phyloP scores from a whole-genome alignment of 2,888 invertebrate genomes.

The Empis stercorea region DNA sequence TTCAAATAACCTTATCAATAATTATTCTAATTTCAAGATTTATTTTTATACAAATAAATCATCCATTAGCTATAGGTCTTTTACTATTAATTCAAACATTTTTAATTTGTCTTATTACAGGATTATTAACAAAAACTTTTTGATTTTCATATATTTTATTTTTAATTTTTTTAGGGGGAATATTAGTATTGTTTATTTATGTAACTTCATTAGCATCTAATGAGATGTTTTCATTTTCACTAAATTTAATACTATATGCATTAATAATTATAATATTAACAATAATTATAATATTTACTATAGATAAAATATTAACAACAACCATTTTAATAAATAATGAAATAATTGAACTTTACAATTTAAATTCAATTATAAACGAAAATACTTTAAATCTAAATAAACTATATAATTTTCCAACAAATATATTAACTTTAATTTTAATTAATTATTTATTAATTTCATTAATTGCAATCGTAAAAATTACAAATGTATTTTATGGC shows the following conservation, averaged over 20 bases:
- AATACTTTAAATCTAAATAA: conserved; percentile 40
- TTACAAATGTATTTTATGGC: conserved; percentile 43
- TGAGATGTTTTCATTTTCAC: conserved; percentile 41
- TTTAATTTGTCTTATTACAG: conserved; percentile 37
- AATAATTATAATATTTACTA: conserved; percentile 20
- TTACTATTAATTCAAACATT: conserved; percentile 42
- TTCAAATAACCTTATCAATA: conserved; percentile 21
- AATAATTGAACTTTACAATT: conserved; percentile 25
- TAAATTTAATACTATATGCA: conserved; percentile 24
- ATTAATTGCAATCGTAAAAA: conserved; percentile 43
- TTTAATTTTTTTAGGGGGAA: conserved; percentile 47
- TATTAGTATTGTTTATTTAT: conserved; percentile 53
- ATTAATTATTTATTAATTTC: conserved; percentile 48
- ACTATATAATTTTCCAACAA: conserved; percentile 42
- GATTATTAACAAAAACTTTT: conserved; percentile 39
- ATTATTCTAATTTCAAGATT: conserved; percentile 30
- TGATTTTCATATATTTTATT: conserved; percentile 51
- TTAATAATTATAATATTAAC: conserved; percentile 19
- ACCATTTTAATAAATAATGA: conserved; percentile 35
- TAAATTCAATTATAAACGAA: conserved; percentile 27
- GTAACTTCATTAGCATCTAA: conserved; percentile 48
- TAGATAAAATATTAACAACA: conserved; percentile 24
- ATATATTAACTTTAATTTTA: conserved; percentile 40
- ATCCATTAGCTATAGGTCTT: conserved; percentile 43
- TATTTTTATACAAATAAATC: conserved; percentile 35